phyloP scores from a whole-genome alignment of 2,113 vertebrate genomes.

The Aptenodytes forsteri region DNA sequence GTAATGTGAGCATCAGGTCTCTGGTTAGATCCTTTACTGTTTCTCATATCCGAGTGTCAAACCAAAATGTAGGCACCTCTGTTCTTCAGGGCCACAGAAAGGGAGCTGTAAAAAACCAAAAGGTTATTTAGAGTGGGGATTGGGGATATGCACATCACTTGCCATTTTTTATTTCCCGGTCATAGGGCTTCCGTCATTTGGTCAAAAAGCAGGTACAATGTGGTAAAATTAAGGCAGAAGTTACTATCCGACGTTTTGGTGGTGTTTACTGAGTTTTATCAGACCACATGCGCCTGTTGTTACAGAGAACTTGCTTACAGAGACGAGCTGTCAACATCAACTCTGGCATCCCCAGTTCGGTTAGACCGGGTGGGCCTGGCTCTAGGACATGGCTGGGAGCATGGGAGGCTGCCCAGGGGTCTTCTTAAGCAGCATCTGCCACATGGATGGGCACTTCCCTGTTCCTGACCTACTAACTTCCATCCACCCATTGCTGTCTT shows the following conservation, averaged over 20 bases:
- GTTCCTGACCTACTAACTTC: background rate
- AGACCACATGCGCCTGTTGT: background rate
- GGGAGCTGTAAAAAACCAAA: background rate
- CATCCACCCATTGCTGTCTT: background rate
- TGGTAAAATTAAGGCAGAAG: background rate
- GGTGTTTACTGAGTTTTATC: background rate
- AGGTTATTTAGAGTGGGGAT: background rate
- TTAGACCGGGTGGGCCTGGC: background rate
- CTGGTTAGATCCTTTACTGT: background rate
- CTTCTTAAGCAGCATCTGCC: background rate
- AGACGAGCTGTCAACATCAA: background rate
- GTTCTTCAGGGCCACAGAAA: background rate
- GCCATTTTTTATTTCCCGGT: background rate
- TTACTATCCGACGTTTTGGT: background rate
- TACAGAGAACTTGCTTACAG: background rate
- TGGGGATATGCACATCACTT: background rate
- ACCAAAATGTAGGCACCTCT: background rate
- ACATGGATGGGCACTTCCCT: background rate
- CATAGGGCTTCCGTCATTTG: background rate
- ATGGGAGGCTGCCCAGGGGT: background rate
- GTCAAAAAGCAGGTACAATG: background rate
- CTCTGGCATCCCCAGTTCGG: background rate
- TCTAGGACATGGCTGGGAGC: background rate
- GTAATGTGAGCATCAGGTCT: background rate
- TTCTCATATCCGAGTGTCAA: background rate